Conservation (phyloP, 2,888 invertebrate genomes). For the Lasioglossum calceatum region DNA sequence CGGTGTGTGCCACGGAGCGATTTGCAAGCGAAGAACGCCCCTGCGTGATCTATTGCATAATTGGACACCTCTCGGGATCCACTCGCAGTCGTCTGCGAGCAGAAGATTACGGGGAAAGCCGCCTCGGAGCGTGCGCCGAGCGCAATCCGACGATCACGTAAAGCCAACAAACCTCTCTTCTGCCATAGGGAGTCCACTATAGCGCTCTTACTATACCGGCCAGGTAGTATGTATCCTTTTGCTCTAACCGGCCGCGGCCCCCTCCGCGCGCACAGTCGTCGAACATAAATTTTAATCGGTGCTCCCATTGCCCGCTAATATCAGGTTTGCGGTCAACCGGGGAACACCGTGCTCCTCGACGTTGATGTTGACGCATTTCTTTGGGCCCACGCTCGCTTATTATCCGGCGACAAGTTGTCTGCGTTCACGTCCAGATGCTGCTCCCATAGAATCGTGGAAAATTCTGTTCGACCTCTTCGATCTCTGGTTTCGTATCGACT, state of each 20-base stretch:
- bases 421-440: neutral
- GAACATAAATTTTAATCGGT: constrained; percentile 61
- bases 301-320: constrained; percentile 56
- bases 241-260: neutral
- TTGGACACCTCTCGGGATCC: constrained; percentile 51
- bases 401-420: neutral
- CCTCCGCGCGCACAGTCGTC: neutral
- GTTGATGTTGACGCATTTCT: constrained; percentile 49
- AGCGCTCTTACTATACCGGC: neutral
- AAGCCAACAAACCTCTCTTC: constrained; percentile 51
- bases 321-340: constrained; percentile 41
- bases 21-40: constrained; percentile 55
- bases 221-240: constrained; percentile 10
- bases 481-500: no score
- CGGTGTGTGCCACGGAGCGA: constrained; percentile 17
- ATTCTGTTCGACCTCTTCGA: neutral
- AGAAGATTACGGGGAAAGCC: constrained; percentile 56
- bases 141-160: constrained; percentile 42
- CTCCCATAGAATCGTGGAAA: neutral
- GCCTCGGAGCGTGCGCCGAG: constrained; percentile 2
- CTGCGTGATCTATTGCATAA: constrained; percentile 66
- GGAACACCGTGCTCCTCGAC: neutral
- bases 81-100: constrained; percentile 13
- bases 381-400: neutral
- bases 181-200: constrained; percentile 7